Conservation (phyloP, 2,113 vertebrate species). For the Gasterosteus aculeatus region DNA sequence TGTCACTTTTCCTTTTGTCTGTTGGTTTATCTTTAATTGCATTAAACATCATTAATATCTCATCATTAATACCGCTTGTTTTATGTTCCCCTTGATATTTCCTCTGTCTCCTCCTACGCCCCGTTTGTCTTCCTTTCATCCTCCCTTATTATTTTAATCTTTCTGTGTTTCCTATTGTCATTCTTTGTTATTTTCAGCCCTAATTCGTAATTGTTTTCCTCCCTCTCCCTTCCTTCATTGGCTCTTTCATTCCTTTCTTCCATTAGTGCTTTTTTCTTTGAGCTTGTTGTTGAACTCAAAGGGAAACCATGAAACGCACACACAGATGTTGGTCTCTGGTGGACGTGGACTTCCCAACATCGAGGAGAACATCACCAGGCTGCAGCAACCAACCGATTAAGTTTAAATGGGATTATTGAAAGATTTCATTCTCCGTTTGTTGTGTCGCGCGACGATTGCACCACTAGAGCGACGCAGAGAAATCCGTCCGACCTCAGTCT, state of each 20-base stretch:
- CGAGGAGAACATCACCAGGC: no score
- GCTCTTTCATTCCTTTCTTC: not conserved
- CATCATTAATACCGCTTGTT: not conserved
- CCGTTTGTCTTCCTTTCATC: not conserved
- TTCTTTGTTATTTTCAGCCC: not conserved
- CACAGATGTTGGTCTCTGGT: not conserved
- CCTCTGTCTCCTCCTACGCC: not conserved
- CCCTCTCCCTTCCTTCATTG: not conserved
- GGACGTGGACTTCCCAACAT: no score
- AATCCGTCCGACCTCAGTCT: no score
- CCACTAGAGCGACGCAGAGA: no score
- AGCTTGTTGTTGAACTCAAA: not conserved
- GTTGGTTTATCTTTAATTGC: not conserved
- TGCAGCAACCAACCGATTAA: no score
- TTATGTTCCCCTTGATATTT: not conserved
- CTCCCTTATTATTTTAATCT: not conserved
- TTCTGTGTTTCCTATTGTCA: not conserved
- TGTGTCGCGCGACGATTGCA: no score
- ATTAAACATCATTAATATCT: not conserved
- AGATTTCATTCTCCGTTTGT: no score
- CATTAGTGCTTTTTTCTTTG: not conserved
- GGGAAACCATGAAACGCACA: not conserved
- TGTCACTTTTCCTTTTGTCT: not conserved
- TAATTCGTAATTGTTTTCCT: not conserved
- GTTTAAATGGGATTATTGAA: no score